A percentile compares a stretch with the other conserved stretches of the same genome.
phyloP scores from a whole-genome alignment of 2,888 invertebrate genomes.

The Drosophila peninsularis region DNA sequence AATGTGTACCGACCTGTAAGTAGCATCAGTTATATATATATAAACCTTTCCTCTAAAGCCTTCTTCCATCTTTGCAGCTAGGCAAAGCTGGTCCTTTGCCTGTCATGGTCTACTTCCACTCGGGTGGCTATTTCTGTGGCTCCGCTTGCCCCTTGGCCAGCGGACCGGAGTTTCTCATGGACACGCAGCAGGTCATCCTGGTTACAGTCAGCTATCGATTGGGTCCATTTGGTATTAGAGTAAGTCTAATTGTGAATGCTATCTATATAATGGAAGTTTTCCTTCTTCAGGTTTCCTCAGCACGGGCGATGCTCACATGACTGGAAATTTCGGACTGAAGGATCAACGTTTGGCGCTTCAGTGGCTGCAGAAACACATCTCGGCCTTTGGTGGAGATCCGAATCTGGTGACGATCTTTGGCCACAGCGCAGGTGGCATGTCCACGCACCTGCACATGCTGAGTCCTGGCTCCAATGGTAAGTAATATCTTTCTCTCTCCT shows the following conservation, averaged over 20 bases:
- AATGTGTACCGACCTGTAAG: conserved; percentile 85
- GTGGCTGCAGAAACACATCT: conserved; percentile 85
- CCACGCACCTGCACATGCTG: conserved; percentile 85
- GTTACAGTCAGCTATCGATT: conserved; percentile 84
- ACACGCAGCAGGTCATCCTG: conserved; percentile 82
- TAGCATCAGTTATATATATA: background rate
- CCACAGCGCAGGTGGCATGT: conserved; percentile 85
- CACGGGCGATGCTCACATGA: conserved; percentile 83
- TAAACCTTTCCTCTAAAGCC: accelerated
- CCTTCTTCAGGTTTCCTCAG: conserved; percentile 76
- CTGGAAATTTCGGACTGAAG: conserved; percentile 85
- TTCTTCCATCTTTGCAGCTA: conserved; percentile 15
- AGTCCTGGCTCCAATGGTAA: conserved; percentile 84
- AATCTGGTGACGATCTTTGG: conserved; percentile 85
- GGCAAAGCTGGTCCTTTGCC: conserved; percentile 62
- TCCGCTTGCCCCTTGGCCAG: conserved; percentile 79
- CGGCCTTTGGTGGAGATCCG: conserved; percentile 84
- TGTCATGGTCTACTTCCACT: conserved; percentile 85
- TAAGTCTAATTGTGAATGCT: background rate
- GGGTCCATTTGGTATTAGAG: conserved; percentile 70
- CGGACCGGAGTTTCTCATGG: conserved; percentile 85
- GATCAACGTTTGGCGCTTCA: conserved; percentile 85
- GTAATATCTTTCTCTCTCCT: background rate
- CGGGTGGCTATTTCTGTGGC: conserved; percentile 85
- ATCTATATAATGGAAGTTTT: background rate